Percentiles rank a stretch among this genome's conserved stretches.
These are phyloP conservation scores for Hyperoplus lanceolatus DNA, from an alignment of 2,797 vertebrate genomes.

Conservation along the genomic window DNA sequence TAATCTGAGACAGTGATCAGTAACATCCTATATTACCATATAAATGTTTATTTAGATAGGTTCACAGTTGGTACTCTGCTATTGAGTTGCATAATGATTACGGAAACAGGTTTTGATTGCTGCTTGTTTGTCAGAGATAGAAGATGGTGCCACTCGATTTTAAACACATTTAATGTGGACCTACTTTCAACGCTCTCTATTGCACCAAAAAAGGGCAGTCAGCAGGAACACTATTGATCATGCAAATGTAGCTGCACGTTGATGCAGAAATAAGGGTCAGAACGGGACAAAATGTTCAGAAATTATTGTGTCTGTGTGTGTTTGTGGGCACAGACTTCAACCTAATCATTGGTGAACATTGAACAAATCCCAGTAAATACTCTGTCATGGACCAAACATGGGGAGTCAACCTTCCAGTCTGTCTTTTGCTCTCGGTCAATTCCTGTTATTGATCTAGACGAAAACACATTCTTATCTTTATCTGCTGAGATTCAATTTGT, in stretches of 20 bases:
- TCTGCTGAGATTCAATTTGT: slow-evolving; percentile 43
- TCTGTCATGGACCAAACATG: slow-evolving; percentile 10
- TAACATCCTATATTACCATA: slow-evolving; percentile 45
- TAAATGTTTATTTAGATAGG: slow-evolving; percentile 43
- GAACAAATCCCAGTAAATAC: slow-evolving; percentile 18
- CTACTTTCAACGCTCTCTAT: background rate
- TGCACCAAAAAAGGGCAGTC: background rate
- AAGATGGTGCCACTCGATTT: background rate
- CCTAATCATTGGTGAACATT: slow-evolving; percentile 3
- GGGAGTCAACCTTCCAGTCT: slow-evolving; percentile 4
- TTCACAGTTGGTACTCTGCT: slow-evolving; percentile 32
- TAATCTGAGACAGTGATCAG: slow-evolving; percentile 37
- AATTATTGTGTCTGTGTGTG: background rate
- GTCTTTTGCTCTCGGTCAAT: slow-evolving; percentile 38
- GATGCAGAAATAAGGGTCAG: background rate
- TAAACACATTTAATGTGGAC: background rate
- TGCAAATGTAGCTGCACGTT: background rate
- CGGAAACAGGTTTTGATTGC: slow-evolving; percentile 26
- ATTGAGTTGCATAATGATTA: slow-evolving; percentile 59
- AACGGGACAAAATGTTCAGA: slow-evolving; percentile 1
- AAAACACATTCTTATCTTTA: slow-evolving; percentile 48
- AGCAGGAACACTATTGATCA: background rate
- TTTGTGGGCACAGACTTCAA: background rate
- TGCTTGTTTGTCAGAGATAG: no score
- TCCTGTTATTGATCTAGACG: slow-evolving; percentile 42